Evolutionary conservation across 2,888 invertebrate species (phyloP).

Genomic region (Pristionchus arcanus): DNA sequence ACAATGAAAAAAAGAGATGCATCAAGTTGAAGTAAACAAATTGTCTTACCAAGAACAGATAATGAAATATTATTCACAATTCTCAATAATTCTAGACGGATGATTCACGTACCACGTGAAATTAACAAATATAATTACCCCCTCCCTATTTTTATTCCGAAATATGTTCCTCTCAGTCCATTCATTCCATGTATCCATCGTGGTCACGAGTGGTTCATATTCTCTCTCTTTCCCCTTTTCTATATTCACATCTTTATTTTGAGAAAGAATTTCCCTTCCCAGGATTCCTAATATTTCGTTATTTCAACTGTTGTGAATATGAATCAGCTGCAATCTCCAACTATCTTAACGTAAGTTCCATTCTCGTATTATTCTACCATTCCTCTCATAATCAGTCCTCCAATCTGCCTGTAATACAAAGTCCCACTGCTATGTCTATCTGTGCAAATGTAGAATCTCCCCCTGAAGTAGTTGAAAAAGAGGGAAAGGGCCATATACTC

Average conservation of each 20-base stretch:
- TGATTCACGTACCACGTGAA: no score
- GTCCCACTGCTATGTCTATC: background rate
- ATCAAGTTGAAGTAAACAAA: no score
- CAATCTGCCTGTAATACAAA: background rate
- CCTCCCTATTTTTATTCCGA: background rate
- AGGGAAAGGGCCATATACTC: background rate
- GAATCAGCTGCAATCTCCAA: background rate
- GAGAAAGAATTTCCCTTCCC: background rate
- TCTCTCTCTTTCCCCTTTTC: background rate
- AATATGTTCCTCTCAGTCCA: background rate
- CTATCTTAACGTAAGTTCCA: background rate
- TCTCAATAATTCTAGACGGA: no score
- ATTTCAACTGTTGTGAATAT: background rate
- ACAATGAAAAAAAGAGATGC: no score
- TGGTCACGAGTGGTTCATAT: background rate
- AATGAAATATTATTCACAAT: no score
- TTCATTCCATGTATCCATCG: conserved; percentile 8
- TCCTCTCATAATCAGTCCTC: background rate
- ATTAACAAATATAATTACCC: background rate
- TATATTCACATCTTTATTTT: conserved; percentile 6
- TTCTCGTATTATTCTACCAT: background rate
- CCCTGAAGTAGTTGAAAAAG: background rate
- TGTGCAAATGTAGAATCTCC: background rate
- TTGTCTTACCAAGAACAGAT: no score
- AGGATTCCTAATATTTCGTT: background rate